Evolutionary conservation across 2,113 vertebrate species (phyloP), one percentile per base, ranked within the genome.

Genomic region (Phaethon lepturus): DNA sequence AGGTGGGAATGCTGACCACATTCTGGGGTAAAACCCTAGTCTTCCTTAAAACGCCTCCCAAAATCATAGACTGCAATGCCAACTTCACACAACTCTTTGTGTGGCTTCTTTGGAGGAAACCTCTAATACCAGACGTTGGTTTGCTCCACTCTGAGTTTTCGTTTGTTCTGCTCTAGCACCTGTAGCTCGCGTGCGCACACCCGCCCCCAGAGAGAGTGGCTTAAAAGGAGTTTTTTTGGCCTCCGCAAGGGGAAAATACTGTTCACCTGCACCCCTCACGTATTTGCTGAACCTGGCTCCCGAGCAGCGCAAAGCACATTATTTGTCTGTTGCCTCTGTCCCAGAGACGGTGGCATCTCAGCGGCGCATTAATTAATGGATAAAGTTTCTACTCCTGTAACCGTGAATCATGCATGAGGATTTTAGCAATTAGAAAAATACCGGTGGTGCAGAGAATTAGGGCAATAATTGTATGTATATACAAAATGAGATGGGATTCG

Each of bases 51-150:
- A n/a, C 0, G 2, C 17, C 26, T 66, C 86, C 90, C 58, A 55
- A 67, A 66, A 81, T 44, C 58, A 45, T 8, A 40, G 45, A 12
- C 23, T 80, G 23, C 44, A 13, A 28, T 16, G 33, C 38, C 74
- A 44, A 29, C 42, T 35, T n/a, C 84, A 79, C 77, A 22, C 26
- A 23, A 5, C 0, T 0, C 42, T 74, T 56, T 50, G 60, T 64
- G 84, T 64, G 79, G 85, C 68, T 85, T 63, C 38, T 40, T 40
- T 44, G 74, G 74, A 69, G 89, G 79, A 85, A 94, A 92, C 56
- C 33, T 80, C 68, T 69, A 53, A 85, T 4, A 28, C 28, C 3
- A 1, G 42, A 31, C 1, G 0, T 20, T 8, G 49, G 73, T 88
- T 88, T 88, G 49, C 67, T 63, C 60, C 33, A 0, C 59, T 15